Evolutionary conservation across 2,797 vertebrate genomes (phyloP), one percentile per base, ranked within the genome.

Genomic region (Serranus cabrilla): DNA sequence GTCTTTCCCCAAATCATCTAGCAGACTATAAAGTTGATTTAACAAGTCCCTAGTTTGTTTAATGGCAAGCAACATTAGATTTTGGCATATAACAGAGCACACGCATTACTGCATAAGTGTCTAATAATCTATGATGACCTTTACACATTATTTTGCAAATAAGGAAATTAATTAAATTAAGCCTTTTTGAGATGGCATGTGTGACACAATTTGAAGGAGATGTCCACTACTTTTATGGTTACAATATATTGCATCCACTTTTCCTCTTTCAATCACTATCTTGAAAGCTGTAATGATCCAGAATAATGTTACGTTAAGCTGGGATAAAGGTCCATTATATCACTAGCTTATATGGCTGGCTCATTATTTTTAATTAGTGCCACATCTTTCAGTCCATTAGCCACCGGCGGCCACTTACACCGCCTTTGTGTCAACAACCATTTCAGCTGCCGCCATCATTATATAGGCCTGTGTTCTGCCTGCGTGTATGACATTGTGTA

Each of bases 311-410:
- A 20, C 11, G 42, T 39, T 42, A 23, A 74, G 11, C 52, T 17
- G 34, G 11, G 23, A 55, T 68, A n/a, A 59, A 71, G 55, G 50
- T 62, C 50, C 20, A 60, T 56, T 42, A 25, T 40, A 57, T 46
- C 49, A 47, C 27, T 39, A 7, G 47, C 34, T 74, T 50, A 45
- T 54, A 51, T 43, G 71, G 50, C 37, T 47, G 40, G 23, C 73
- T 81, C 70, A 70, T 89, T 77, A 75, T 68, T 70, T 83, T 79
- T 66, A 84, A 76, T 85, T 76, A 80, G 64, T 31, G 46, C 51
- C 61, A 68, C 43, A 49, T 68, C 27, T 75, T 85, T 71, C 80
- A 78, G 77, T 51, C 71, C 71, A 79, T 78, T 89, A 81, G 54
- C 59, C 76, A 74, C 17, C 27, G 8, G 25, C 55, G 73, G 70